Percentiles rank a stretch among this genome's conserved stretches.
These are phyloP conservation scores for Hydrozoanthus tunicans DNA, from an alignment of 64 coral and sea anemone species.

Conservation along the genomic window DNA sequence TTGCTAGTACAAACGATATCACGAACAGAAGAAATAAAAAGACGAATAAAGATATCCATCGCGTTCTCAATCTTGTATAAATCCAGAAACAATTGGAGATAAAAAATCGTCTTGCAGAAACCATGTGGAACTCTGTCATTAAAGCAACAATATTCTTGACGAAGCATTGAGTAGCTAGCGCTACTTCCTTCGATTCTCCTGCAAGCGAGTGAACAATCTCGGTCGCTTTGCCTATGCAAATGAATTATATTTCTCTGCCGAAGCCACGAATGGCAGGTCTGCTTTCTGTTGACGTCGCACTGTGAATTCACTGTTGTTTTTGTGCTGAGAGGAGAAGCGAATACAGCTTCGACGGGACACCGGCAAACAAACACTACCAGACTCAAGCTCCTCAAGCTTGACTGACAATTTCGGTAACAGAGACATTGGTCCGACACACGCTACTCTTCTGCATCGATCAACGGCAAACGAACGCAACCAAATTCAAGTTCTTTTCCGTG, in stretches of 20 bases:
- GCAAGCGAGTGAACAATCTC: not conserved
- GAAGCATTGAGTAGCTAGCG: constrained; percentile 3
- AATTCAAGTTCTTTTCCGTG: not conserved
- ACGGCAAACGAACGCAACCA: not conserved
- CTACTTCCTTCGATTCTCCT: not conserved
- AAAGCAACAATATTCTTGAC: constrained; percentile 29
- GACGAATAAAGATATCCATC: constrained; percentile 57
- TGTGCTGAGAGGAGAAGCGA: constrained; percentile 10
- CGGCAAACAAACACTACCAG: constrained; percentile 9
- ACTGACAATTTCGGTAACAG: not conserved
- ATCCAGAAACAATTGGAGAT: constrained; percentile 56
- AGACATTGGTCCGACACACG: not conserved
- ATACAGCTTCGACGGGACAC: constrained; percentile 31
- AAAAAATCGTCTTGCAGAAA: constrained; percentile 53
- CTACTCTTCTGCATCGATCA: not conserved
- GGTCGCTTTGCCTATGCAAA: constrained; percentile 39
- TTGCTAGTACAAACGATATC: constrained; percentile 51
- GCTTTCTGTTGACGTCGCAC: constrained; percentile 37
- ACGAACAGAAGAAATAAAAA: constrained; percentile 53
- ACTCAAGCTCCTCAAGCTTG: not conserved
- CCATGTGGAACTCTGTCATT: constrained; percentile 19
- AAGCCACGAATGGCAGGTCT: constrained; percentile 21
- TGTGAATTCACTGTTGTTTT: constrained; percentile 56
- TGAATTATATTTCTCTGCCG: constrained; percentile 44
- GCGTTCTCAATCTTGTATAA: constrained; percentile 50